phyloP scores from a whole-genome alignment of 2,113 vertebrate genomes.

The Grantiella picta region DNA sequence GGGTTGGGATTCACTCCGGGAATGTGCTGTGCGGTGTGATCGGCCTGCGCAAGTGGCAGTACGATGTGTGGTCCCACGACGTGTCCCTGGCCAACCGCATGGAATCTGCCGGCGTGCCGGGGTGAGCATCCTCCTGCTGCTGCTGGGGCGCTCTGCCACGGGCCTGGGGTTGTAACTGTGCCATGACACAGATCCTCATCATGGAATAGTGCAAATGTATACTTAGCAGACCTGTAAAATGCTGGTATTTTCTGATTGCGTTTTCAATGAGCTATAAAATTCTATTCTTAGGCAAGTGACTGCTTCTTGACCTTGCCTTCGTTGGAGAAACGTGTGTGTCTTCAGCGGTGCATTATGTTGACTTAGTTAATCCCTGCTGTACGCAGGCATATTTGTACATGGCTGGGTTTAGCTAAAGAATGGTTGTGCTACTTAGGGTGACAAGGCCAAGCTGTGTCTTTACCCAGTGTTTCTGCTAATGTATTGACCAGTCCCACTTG shows the following conservation, averaged over 20 bases:
- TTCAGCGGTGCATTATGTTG: background rate
- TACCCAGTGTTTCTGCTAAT: background rate
- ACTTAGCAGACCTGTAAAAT: background rate
- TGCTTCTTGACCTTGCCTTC: background rate
- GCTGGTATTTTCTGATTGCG: background rate
- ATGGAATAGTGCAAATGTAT: background rate
- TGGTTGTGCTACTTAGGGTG: background rate
- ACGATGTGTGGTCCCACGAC: constrained; percentile 98
- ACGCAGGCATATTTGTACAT: background rate
- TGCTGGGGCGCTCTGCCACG: background rate
- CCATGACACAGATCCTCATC: background rate
- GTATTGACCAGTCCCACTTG: background rate
- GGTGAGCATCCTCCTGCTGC: constrained; percentile 68
- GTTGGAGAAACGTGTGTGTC: accelerated
- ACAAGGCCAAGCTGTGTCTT: background rate
- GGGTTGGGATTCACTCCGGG: constrained; percentile 95
- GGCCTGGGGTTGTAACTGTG: background rate
- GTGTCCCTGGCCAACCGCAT: constrained; percentile 97
- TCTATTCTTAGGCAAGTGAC: background rate
- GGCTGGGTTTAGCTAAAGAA: background rate
- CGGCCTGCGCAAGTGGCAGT: constrained; percentile 97
- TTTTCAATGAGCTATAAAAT: background rate
- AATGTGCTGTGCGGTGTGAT: constrained; percentile 97
- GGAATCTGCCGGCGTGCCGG: constrained; percentile 94
- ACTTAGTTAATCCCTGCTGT: background rate